Base-by-base conservation (phyloP, 2,113 vertebrate species). In the Cavia porcellus region DNA sequence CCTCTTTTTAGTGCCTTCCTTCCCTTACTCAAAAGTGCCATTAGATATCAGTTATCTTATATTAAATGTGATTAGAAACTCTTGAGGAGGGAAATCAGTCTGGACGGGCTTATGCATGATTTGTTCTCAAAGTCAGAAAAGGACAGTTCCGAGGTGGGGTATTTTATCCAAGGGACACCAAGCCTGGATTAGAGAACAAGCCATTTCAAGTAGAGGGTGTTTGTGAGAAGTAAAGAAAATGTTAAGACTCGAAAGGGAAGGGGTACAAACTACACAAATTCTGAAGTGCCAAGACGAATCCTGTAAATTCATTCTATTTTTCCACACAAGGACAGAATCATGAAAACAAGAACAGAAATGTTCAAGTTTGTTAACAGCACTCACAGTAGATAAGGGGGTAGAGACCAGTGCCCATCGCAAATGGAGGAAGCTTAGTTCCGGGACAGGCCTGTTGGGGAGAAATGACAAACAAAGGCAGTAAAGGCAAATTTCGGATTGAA, bases 221-320 rank as follows among this genome's bases (percentile, higher is more conserved):
- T 38, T 87, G 30, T 72, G 45, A 94, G n/a, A 92, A 89, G n/a
- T 9, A 86, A 89, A 66, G 61, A 82, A 61, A 95, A 70, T 70
- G 10, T 25, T 9, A 79, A 38, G 57, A 47, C 30, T 64, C 17
- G 12, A 80, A 90, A 90, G 35, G 13, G 19, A 92, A 91, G 64
- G 47, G 24, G 79, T 19, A 52, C 45, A 62, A 38, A 22, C 38
- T 83, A 89, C 30, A 61, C 11, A 92, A 75, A 20, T 59, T 62
- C 66, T 32, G 1, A 80, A 85, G 45, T 81, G 47, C 20, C 35
- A 70, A 52, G 57, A 22, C 17, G 38, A 86, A 32, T 79, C 35
- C 47, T 45, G 22, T 4, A 95, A 75, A 81, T 15, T 17, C 68
- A 93, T 74, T 87, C 62, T 47, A 20, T 61, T 20, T 88, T 77